These are phyloP conservation scores for Urocyon cinereoargenteus DNA, from an alignment of 2,797 vertebrate genomes.

Conservation along the genomic window DNA sequence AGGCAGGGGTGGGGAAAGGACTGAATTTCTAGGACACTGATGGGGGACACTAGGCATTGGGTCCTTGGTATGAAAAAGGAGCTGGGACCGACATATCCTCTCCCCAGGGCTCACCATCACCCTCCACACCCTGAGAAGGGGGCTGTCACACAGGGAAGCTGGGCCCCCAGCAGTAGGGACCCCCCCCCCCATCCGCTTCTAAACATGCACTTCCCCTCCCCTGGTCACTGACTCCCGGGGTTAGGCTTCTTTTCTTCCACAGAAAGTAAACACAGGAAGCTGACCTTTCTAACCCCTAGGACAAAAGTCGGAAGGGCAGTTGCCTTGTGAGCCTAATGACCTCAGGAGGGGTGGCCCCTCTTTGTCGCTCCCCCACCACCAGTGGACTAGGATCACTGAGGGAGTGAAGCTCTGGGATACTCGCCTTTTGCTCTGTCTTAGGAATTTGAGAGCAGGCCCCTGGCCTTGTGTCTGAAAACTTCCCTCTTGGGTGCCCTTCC, in stretches of 20 bases:
- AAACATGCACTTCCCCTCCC: too few relatives aligned
- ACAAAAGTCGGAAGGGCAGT: conserved; percentile 28
- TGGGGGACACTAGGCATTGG: not conserved
- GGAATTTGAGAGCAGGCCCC: not conserved
- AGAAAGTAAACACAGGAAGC: conserved; percentile 36
- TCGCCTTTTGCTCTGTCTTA: not conserved
- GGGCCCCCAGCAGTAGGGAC: not conserved
- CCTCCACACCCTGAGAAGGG: not conserved
- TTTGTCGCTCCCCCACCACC: fast-evolving
- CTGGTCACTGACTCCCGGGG: not conserved
- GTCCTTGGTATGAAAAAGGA: not conserved
- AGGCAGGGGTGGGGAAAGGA: not conserved
- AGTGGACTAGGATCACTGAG: not conserved
- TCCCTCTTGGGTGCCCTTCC: not conserved
- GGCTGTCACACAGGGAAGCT: not conserved
- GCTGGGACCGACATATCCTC: fast-evolving
- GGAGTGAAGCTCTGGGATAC: not conserved
- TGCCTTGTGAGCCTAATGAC: not conserved
- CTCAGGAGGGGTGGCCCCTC: not conserved
- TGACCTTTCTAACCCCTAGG: not conserved
- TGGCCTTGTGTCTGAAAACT: not conserved
- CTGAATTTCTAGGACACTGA: not conserved
- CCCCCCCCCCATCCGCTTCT: not conserved
- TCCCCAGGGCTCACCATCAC: not conserved
- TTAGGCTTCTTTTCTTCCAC: not conserved